Conservation (phyloP, 1,140 invertebrate species). For the Caenorhabditis brenneri region DNA sequence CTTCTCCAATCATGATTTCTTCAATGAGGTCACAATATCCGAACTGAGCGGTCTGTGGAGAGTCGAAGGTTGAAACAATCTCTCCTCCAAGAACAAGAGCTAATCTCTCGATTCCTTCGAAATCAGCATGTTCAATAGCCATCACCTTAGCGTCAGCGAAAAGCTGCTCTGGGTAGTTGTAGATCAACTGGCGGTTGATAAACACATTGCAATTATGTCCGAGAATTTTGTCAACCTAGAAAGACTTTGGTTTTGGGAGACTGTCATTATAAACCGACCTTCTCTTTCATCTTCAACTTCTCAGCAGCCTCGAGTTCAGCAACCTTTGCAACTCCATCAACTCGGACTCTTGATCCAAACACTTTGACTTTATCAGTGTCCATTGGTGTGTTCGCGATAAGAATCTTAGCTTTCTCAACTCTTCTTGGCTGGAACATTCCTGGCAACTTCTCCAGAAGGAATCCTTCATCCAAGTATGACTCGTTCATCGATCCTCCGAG, state of each 20-base stretch:
- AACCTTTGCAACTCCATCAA: conserved; percentile 96
- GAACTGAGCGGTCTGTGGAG: conserved; percentile 87
- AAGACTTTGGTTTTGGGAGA: neutral
- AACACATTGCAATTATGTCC: conserved; percentile 97
- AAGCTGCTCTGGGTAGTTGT: conserved; percentile 99
- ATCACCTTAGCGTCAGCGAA: conserved; percentile 97
- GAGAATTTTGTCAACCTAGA: conserved; percentile 82
- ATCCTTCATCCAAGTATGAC: conserved; percentile 97
- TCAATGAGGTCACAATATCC: conserved; percentile 94
- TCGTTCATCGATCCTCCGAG: conserved; percentile 87
- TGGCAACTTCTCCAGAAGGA: conserved; percentile 93
- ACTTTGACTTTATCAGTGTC: conserved; percentile 99
- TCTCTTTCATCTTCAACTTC: conserved; percentile 99
- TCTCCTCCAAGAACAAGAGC: conserved; percentile 79
- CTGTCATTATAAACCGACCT: conserved; percentile 77
- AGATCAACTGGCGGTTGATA: conserved; percentile 98
- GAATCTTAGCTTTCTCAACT: conserved; percentile 89
- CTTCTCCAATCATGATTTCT: conserved; percentile 97
- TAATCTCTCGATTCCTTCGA: conserved; percentile 76
- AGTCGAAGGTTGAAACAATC: conserved; percentile 97
- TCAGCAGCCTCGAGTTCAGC: conserved; percentile 96
- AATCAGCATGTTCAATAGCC: conserved; percentile 99
- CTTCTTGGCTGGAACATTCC: conserved; percentile 86
- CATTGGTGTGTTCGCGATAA: conserved; percentile 99
- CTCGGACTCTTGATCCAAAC: conserved; percentile 87